Percentiles rank a stretch among this genome's conserved stretches.
Conservation (phyloP, 2,113 vertebrate species). For the Panthera tigris region DNA sequence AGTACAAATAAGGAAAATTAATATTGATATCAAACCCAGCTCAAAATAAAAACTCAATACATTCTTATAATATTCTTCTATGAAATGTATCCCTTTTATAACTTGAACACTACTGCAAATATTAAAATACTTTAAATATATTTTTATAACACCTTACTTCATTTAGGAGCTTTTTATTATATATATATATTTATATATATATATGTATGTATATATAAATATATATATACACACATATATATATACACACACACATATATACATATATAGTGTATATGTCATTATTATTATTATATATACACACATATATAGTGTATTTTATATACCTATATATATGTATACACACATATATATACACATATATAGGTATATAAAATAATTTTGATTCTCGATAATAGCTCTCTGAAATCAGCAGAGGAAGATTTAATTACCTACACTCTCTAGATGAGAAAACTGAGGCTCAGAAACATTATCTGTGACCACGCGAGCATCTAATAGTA, state of each 20-base stretch:
- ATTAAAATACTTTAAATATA: background rate
- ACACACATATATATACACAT: background rate
- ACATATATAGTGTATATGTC: background rate
- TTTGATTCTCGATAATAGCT: background rate
- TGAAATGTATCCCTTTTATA: background rate
- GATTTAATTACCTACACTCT: background rate
- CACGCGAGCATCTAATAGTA: background rate
- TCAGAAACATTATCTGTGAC: background rate
- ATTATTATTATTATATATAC: background rate
- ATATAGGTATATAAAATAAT: background rate
- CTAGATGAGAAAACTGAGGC: background rate
- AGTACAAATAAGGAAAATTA: conserved; percentile 3
- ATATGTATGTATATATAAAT: background rate
- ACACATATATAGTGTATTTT: background rate
- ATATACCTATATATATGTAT: background rate
- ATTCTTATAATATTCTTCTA: background rate
- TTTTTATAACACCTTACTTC: background rate
- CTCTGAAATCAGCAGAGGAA: background rate
- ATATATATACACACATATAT: background rate
- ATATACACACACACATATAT: background rate
- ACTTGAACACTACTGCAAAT: background rate
- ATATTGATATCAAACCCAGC: conserved; percentile 1
- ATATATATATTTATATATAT: background rate
- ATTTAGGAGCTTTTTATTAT: background rate
- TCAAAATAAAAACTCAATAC: conserved; percentile 29